Percentiles rank a stretch among this genome's conserved stretches.
phyloP scores from a whole-genome alignment of 2,888 invertebrate genomes.

The Trissonchulus latispiculum region DNA sequence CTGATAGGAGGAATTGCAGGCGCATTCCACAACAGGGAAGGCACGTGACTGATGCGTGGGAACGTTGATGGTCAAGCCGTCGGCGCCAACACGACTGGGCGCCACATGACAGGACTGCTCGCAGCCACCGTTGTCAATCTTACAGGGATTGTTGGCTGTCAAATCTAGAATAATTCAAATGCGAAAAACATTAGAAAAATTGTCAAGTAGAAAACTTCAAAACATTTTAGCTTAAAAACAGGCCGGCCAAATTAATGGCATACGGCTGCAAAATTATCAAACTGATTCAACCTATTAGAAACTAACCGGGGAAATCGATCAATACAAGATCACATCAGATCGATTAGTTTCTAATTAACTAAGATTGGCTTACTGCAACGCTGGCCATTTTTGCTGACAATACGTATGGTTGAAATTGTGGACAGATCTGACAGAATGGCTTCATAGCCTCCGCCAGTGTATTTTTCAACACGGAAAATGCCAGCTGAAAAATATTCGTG shows the following conservation, averaged over 20 bases:
- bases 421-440: constrained; percentile 85
- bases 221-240: too few relatives aligned
- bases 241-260: too few relatives aligned
- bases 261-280: too few relatives aligned
- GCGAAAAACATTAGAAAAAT: too few relatives aligned
- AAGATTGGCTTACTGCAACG: background rate
- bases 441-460: constrained; percentile 84
- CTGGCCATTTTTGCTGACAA: constrained; percentile 33
- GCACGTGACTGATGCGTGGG: background rate
- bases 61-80: background rate
- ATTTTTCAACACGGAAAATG: constrained; percentile 90
- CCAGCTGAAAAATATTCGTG: constrained; percentile 50
- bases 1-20: background rate
- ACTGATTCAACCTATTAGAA: too few relatives aligned
- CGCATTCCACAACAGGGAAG: background rate
- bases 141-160: constrained; percentile 63
- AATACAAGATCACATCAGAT: too few relatives aligned
- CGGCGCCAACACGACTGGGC: background rate
- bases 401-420: constrained; percentile 38
- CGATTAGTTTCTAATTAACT: too few relatives aligned
- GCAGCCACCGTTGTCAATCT: constrained; percentile 79
- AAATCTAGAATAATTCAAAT: background rate
- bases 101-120: constrained; percentile 83
- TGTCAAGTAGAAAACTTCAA: too few relatives aligned
- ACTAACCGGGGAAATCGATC: too few relatives aligned